phyloP scores from a whole-genome alignment of 2,888 invertebrate species.

The Nymphalis urticae region DNA sequence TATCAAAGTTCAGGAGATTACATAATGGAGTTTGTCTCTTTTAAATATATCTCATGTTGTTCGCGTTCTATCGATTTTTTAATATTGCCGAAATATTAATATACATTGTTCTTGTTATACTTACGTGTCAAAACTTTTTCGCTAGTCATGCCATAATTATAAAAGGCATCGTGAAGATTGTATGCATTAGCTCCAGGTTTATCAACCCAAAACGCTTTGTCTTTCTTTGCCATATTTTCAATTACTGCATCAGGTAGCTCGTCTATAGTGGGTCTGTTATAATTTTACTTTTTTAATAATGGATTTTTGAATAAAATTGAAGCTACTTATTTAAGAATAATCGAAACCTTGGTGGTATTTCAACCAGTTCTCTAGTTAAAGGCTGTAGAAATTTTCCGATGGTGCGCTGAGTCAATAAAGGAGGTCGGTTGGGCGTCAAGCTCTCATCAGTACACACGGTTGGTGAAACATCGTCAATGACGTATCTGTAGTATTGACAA shows the following conservation, averaged over 20 bases:
- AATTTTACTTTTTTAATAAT: conserved; percentile 27
- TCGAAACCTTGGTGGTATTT: conserved; percentile 60
- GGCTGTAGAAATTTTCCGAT: conserved; percentile 74
- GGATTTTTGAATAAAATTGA: too few species aligned
- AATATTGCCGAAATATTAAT: background rate
- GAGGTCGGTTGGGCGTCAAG: conserved; percentile 66
- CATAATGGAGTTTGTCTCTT: too few species aligned
- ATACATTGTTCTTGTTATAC: conserved; percentile 10
- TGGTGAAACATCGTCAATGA: conserved; percentile 49
- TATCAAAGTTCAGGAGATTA: too few species aligned
- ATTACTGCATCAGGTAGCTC: conserved; percentile 73
- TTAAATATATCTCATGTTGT: too few species aligned
- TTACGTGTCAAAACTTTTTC: conserved; percentile 59
- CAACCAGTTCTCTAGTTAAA: conserved; percentile 61
- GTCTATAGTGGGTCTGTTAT: conserved; percentile 59
- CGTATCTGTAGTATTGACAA: conserved; percentile 49
- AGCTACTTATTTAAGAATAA: background rate
- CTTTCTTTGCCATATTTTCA: conserved; percentile 70
- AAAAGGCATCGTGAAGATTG: conserved; percentile 73
- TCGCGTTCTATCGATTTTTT: too few species aligned
- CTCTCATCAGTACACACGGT: conserved; percentile 63
- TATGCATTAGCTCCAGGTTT: conserved; percentile 80
- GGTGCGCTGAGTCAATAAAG: conserved; percentile 73
- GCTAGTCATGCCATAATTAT: conserved; percentile 65
- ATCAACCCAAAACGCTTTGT: conserved; percentile 80